A percentile compares a stretch with the other conserved stretches of the same genome.
Evolutionary conservation across 37 sponge, comb jelly and placozoan species (phyloP).

Genomic region (Agelas oroides): DNA sequence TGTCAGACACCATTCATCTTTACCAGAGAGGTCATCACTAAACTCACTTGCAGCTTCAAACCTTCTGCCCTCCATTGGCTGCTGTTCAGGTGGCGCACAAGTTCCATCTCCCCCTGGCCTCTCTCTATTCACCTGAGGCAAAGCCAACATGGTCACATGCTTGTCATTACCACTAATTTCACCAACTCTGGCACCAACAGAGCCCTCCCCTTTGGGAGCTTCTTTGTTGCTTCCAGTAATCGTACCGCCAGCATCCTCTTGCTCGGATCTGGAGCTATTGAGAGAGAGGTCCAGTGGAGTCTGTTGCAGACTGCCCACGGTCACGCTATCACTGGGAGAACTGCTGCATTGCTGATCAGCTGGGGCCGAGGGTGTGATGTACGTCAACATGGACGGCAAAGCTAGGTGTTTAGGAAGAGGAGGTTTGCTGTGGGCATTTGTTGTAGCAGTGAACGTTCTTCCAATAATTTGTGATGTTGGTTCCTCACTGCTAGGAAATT

Average conservation of each 20-base stretch:
- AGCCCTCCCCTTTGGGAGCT: no score
- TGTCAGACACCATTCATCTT: not conserved
- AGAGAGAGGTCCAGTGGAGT: slow-evolving; percentile 24
- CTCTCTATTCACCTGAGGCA: no score
- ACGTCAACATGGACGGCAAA: slow-evolving; percentile 18
- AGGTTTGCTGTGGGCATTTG: not conserved
- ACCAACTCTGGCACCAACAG: no score
- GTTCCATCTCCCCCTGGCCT: no score
- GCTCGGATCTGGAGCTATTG: not conserved
- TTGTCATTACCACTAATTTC: no score
- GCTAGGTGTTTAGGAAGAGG: not conserved
- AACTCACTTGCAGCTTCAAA: not conserved
- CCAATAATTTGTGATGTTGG: not conserved
- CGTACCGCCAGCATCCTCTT: no score
- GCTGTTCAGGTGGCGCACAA: no score
- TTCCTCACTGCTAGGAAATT: slow-evolving; percentile 31
- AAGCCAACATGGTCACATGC: no score
- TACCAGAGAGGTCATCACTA: not conserved
- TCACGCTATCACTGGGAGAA: not conserved
- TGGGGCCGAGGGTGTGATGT: not conserved
- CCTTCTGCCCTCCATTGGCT: not conserved
- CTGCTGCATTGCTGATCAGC: not conserved
- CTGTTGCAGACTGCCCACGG: slow-evolving; percentile 30
- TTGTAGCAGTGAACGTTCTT: not conserved
- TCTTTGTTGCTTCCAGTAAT: no score